phyloP scores from a whole-genome alignment of 2,888 invertebrate species.

The Ophion costatus region DNA sequence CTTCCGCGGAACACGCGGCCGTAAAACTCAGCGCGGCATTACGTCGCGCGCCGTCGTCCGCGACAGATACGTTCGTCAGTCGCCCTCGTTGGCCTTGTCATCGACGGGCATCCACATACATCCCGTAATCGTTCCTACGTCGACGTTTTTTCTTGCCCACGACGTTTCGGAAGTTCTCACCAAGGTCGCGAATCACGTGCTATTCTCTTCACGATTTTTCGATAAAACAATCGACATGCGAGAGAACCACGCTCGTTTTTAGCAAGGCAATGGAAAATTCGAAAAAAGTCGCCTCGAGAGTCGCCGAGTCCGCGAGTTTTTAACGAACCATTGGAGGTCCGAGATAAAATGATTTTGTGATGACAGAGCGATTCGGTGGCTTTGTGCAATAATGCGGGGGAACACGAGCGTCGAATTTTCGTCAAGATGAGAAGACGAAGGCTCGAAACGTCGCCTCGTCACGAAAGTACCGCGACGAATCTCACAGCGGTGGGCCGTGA shows the following conservation, averaged over 20 bases:
- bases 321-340: neutral
- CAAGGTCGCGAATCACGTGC: neutral
- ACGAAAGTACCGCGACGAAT: neutral
- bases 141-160: neutral
- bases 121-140: neutral
- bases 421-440: constrained; percentile 27
- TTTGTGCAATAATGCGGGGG: neutral
- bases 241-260: too few species aligned
- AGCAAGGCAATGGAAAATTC: neutral
- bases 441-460: neutral
- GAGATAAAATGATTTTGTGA: neutral
- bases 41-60: constrained; percentile 83
- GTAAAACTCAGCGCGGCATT: constrained; percentile 78
- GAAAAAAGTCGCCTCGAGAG: neutral
- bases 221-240: too few species aligned
- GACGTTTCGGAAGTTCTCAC: neutral
- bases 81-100: constrained; percentile 1
- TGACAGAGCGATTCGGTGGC: neutral
- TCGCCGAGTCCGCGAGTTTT: neutral
- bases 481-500: neutral
- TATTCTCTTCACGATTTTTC: neutral
- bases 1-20: constrained; percentile 80
- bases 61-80: constrained; percentile 73
- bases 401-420: neutral
- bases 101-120: neutral